Evolutionary conservation across 2,113 vertebrate genomes (phyloP), one percentile per base, ranked within the genome.

Genomic region (Collichthys lucidus): DNA sequence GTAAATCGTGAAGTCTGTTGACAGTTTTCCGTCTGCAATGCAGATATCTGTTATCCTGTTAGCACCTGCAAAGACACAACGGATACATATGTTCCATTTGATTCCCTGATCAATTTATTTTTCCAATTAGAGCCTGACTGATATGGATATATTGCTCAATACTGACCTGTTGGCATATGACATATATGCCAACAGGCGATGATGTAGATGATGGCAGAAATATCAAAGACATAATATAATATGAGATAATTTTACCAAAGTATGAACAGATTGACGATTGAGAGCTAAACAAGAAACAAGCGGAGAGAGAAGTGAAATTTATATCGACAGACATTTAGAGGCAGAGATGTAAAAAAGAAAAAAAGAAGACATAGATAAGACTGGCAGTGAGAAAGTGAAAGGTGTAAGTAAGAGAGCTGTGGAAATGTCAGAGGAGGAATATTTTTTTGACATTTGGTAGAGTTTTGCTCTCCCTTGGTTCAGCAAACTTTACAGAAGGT

Each of bases 341-440:
- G 31, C 22, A n/a, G 4, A 42, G 16, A 62, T 2, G 10, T 4
- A 7, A 4, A 29, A 5, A 31, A 31, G 6, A 24, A n/a, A 14
- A 40, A 24, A 4, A 66, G 22, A 57, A 11, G 20, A 47, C 10
- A 24, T 5, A 35, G 35, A 35, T 35, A 35, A 35, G 40, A 56
- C 11, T 14, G 66, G 4, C 24, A 50, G 29, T 35, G 49, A 62
- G 29, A 24, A 26, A 65, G 46, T 35, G 55, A 82, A 31, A 71
- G 11, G 2, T 72, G 19, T 44, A 12, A 68, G 24, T 55, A 8
- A 35, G 11, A 40, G 17, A 61, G 4, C 19, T 29, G 44, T 35
- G 19, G 11, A 85, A 85, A 85, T 78, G 79, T 78, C 61, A 72
- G 55, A 12, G 15, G 9, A 77, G 26, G 40, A 17, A 22, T 26